Evolutionary conservation across 2,113 vertebrate species (phyloP).

Genomic region (Crotalus viridis): DNA sequence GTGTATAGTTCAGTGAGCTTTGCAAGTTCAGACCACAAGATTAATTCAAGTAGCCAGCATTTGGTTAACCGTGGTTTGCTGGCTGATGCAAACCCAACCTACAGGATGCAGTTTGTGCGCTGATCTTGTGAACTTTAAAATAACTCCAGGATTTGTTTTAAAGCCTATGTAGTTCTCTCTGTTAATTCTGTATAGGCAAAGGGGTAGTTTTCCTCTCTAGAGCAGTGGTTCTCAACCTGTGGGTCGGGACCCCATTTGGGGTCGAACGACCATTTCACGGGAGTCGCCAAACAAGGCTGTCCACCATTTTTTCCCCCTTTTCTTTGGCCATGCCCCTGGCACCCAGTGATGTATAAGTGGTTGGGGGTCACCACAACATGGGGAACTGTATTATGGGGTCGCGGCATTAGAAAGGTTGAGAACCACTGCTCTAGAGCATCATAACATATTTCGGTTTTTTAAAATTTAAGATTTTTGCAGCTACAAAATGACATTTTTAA

Average conservation of each 20-base stretch:
- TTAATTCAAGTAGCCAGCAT: not conserved
- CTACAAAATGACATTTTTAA: not conserved
- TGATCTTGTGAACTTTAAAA: constrained; percentile 14
- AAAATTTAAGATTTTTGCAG: not conserved
- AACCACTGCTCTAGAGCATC: not conserved
- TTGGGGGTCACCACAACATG: too few relatives aligned
- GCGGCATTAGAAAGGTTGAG: too few relatives aligned
- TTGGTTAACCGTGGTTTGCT: not conserved
- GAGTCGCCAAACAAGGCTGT: too few relatives aligned
- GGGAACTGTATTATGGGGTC: too few relatives aligned
- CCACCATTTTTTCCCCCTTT: too few relatives aligned
- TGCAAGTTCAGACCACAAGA: not conserved
- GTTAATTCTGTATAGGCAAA: not conserved
- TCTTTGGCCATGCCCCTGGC: too few relatives aligned
- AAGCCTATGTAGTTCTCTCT: not conserved
- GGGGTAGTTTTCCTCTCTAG: not conserved
- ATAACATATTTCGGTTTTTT: not conserved
- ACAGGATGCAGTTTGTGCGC: rapidly evolving
- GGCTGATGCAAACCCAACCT: not conserved
- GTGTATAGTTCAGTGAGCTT: not conserved
- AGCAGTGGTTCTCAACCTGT: too few relatives aligned
- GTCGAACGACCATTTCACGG: too few relatives aligned
- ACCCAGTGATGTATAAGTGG: too few relatives aligned
- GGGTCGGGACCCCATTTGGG: too few relatives aligned
- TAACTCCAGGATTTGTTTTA: not conserved